Evolutionary conservation across 2,797 vertebrate species (phyloP).

Genomic region (Hydrocynus forskahlii): DNA sequence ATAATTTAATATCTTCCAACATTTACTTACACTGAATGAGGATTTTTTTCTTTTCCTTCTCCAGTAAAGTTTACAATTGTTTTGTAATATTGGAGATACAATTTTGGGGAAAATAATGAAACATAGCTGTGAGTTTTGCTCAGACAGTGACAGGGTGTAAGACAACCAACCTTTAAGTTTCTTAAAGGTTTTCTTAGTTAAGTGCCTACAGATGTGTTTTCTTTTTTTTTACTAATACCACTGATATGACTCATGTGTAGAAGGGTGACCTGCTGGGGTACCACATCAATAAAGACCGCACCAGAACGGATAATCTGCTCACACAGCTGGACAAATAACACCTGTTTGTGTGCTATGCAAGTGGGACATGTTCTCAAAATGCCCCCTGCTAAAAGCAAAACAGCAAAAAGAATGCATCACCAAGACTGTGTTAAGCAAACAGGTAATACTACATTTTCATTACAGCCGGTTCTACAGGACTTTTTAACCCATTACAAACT

Average conservation of each 20-base stretch:
- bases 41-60: no score
- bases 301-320: slow-evolving; percentile 62
- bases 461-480: not conserved
- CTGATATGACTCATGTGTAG: not conserved
- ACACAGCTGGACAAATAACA: slow-evolving; percentile 73
- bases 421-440: slow-evolving; percentile 10
- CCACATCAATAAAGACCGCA: slow-evolving; percentile 46
- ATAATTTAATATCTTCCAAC: no score
- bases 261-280: slow-evolving; percentile 37
- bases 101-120: not conserved
- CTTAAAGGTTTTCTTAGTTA: slow-evolving; percentile 45
- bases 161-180: slow-evolving; percentile 41
- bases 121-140: not conserved
- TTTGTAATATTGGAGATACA: no score
- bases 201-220: not conserved
- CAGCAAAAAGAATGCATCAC: slow-evolving; percentile 68
- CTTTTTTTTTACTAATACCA: not conserved
- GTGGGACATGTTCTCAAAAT: slow-evolving; percentile 57
- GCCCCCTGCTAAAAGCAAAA: slow-evolving; percentile 66
- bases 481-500: not conserved
- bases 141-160: slow-evolving; percentile 58
- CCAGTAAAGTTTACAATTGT: no score
- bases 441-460: not conserved
- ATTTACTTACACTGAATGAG: no score
- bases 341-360: slow-evolving; percentile 59